A percentile compares a stretch with the other conserved stretches of the same genome.
Conservation (phyloP, 2,113 vertebrate genomes). For the Miniopterus natalensis region DNA sequence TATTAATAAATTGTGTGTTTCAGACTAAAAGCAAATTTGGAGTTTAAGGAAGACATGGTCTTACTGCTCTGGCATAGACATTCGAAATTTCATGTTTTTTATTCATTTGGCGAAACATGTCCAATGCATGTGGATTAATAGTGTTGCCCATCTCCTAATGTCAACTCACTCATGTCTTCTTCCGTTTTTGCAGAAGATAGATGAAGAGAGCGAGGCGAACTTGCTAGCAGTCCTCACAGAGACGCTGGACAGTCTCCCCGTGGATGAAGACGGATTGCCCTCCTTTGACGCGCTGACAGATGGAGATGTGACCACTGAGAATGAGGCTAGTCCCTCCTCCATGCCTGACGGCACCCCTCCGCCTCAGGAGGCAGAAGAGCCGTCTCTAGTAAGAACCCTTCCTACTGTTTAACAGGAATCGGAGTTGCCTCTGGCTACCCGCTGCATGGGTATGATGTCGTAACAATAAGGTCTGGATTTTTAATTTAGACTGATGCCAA, state of each 20-base stretch:
- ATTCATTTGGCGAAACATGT: neutral
- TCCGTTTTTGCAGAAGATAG: conserved; percentile 94
- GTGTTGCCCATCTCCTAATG: neutral
- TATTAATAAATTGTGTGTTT: neutral
- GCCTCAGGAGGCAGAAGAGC: conserved; percentile 97
- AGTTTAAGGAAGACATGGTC: neutral
- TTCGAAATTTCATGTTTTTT: neutral
- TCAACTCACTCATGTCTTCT: conserved; percentile 25
- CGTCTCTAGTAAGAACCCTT: conserved; percentile 97
- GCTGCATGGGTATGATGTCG: conserved; percentile 88
- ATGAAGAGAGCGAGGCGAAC: conserved; percentile 99
- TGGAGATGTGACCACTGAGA: conserved; percentile 98
- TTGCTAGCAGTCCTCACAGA: conserved; percentile 99
- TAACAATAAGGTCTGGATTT: conserved; percentile 86
- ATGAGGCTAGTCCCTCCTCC: conserved; percentile 96
- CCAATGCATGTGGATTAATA: neutral
- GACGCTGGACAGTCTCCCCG: conserved; percentile 99
- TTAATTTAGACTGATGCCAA: conserved; percentile 81
- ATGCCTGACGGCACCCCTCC: conserved; percentile 95
- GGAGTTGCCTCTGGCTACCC: conserved; percentile 88
- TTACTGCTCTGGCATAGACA: neutral
- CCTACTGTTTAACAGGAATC: conserved; percentile 89
- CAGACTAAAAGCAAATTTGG: neutral
- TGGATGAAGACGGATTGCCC: conserved; percentile 99
- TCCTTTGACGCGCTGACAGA: conserved; percentile 99